Base-by-base conservation (phyloP, 2,888 invertebrate genomes). In the Drosophila tanythrix region DNA sequence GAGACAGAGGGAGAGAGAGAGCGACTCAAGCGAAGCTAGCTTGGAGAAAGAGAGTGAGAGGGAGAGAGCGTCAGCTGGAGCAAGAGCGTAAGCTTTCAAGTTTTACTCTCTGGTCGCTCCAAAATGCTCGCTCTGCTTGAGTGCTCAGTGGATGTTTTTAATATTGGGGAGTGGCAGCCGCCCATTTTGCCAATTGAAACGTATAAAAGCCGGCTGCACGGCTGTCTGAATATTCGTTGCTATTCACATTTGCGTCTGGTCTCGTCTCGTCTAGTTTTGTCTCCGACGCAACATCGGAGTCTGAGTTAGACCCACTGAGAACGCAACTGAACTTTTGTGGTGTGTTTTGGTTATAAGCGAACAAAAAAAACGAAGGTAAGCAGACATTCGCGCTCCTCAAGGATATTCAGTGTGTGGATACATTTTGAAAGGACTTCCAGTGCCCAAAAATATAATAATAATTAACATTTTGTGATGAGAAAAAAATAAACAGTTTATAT, bases 171-270 rank as follows among this genome's bases (percentile, higher is more conserved):
- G 79, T 79, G 79, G 79, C 79, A 73, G 68, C 79, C 79, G 79
- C 79, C 79, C 79, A 79, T 79, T 79, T 88, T 90, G 90, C 85
- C 92, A 92, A 91, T 91, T 92, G 91, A 68, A 79, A 79, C 79
- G 79, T 79, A 79, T 79, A 79, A 76, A 79, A 79, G 79, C 80
- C 80, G 80, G 73, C 73, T 65, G 61, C 64, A 61, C 79, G 48
- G 69, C 69, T 66, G 80, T 55, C 76, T 73, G 60, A 79, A 66
- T 72, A 79, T 79, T 79, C 80, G 79, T 80, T 79, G 79, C 79
- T 93, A 92, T 93, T 93, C 93, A 93, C 93, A 92, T 92, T 93
- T 88, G 91, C 91, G 90, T 91, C 91, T 93, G 92, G 91, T 88
- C 91, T 89, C 90, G 92, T 92, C 91, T 92, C 92, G 92, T 79